Evolutionary conservation across 2,797 vertebrate genomes (phyloP).

Genomic region (Simalia tracyae): DNA sequence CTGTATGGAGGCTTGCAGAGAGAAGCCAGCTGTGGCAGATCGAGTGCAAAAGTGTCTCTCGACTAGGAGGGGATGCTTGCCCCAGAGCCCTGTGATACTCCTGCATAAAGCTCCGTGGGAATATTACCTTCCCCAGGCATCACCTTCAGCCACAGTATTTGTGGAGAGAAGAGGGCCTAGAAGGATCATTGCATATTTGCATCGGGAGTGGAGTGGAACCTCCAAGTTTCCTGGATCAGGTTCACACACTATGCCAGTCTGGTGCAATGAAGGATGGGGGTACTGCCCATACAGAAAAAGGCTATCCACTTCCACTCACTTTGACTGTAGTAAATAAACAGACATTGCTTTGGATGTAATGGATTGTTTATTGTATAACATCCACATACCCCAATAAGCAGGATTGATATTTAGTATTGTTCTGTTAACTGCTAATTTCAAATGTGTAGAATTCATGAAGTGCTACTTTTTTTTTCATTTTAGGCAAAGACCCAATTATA

Average conservation of each 20-base stretch:
- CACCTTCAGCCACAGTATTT: background rate
- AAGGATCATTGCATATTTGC: too few species aligned
- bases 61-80: background rate
- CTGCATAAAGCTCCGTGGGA: background rate
- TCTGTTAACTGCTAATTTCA: background rate
- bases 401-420: background rate
- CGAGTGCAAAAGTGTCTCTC: background rate
- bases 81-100: background rate
- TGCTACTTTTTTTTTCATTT: background rate
- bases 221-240: background rate
- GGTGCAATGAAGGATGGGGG: background rate
- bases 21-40: background rate
- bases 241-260: background rate
- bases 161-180: background rate
- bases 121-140: background rate
- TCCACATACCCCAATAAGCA: background rate
- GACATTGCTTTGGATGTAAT: background rate
- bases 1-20: background rate
- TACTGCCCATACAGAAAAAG: background rate
- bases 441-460: fast-evolving
- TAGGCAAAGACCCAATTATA: background rate
- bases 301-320: background rate
- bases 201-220: background rate
- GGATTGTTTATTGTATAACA: background rate
- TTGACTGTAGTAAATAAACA: background rate